These are phyloP conservation scores for Anguilla pacifica DNA, from an alignment of 2,797 vertebrate genomes.

Conservation along the genomic window DNA sequence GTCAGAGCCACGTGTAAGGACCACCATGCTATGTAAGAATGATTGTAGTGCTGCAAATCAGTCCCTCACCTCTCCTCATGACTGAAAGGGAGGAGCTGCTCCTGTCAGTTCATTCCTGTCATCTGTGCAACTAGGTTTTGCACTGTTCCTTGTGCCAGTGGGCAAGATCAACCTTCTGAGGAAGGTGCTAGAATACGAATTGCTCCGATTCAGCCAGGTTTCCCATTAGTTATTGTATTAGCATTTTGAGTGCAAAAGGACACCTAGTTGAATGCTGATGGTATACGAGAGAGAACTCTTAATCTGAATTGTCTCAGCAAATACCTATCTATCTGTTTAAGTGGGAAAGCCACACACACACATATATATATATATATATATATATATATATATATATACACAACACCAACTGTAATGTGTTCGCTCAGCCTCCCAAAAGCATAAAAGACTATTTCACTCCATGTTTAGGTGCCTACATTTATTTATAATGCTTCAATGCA, in stretches of 20 bases:
- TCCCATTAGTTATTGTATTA: not conserved
- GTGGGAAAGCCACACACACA: not conserved
- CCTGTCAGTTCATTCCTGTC: not conserved
- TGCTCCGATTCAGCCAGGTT: not conserved
- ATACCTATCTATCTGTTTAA: not conserved
- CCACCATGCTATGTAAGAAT: not conserved
- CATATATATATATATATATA: not conserved
- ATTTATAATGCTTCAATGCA: not conserved
- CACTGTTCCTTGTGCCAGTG: not conserved
- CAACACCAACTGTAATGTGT: not conserved
- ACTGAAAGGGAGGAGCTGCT: not conserved
- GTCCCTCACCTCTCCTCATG: not conserved
- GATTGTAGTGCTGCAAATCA: not conserved
- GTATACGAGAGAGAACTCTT: not conserved
- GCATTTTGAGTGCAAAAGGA: not conserved
- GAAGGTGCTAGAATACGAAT: not conserved
- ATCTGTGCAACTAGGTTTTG: not conserved
- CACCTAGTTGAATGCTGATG: not conserved
- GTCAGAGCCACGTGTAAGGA: not conserved
- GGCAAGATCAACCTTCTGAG: not conserved
- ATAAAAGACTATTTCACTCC: not conserved
- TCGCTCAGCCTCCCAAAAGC: not conserved
- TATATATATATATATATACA: not conserved
- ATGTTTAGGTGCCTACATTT: not conserved
- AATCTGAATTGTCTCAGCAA: not conserved